Evolutionary conservation across 2,888 invertebrate species (phyloP).

Genomic region (Drosophila koepferae): DNA sequence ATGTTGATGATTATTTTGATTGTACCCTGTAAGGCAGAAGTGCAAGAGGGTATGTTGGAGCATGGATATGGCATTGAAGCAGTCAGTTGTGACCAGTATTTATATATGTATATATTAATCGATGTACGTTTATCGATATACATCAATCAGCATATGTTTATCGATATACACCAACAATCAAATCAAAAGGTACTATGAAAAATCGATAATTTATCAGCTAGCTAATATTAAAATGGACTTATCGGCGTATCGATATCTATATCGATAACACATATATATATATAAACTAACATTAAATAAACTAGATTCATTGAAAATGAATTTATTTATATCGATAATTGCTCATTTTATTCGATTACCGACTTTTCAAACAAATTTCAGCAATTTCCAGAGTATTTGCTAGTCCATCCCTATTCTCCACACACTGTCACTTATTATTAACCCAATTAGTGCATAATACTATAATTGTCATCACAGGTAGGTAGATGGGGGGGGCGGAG

Average conservation of each 20-base stretch:
- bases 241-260: neutral
- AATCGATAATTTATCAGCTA: too few relatives aligned
- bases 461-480: conserved; percentile 11
- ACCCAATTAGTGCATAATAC: conserved; percentile 36
- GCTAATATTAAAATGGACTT: too few relatives aligned
- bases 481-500: neutral
- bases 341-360: neutral
- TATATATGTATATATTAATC: neutral
- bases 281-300: too few relatives aligned
- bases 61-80: neutral
- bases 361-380: neutral
- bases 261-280: too few relatives aligned
- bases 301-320: neutral
- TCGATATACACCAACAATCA: neutral
- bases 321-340: neutral
- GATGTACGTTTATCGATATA: neutral
- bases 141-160: neutral
- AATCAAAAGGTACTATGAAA: too few relatives aligned
- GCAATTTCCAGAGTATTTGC: neutral
- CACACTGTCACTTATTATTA: conserved; percentile 10
- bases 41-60: neutral
- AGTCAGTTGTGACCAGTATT: too few relatives aligned
- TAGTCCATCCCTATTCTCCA: neutral
- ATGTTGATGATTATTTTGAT: neutral
- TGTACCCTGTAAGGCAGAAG: neutral